These are phyloP conservation scores for Drosophila ohnishii DNA, from an alignment of 1,140 invertebrate species.

Conservation along the genomic window DNA sequence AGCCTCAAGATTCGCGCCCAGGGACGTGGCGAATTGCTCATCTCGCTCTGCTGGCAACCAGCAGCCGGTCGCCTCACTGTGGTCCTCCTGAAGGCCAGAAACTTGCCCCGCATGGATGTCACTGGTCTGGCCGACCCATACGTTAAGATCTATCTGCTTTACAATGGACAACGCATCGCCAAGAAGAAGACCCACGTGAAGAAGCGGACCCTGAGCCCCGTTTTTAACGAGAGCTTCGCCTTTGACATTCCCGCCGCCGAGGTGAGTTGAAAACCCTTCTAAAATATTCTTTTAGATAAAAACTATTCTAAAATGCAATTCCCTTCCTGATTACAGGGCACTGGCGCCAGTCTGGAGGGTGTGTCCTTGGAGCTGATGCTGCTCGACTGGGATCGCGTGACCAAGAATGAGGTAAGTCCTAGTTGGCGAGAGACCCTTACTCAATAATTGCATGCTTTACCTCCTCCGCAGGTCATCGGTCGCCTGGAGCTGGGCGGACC, in stretches of 20 bases:
- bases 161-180: conserved; percentile 97
- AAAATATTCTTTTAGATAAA: not conserved
- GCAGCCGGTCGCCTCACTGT: conserved; percentile 94
- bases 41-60: conserved; percentile 97
- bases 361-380: conserved; percentile 96
- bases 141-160: conserved; percentile 98
- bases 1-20: conserved; percentile 94
- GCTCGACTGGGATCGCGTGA: conserved; percentile 98
- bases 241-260: conserved; percentile 90
- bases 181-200: conserved; percentile 99
- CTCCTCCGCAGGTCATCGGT: conserved; percentile 91
- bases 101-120: conserved; percentile 97
- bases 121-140: conserved; percentile 96
- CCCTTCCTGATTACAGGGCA: conserved; percentile 72
- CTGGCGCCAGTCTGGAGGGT: conserved; percentile 92
- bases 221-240: conserved; percentile 98
- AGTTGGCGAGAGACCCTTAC: not conserved
- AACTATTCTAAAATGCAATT: not conserved
- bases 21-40: conserved; percentile 94
- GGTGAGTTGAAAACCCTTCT: conserved; percentile 52
- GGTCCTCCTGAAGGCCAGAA: conserved; percentile 95
- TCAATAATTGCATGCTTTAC: conserved; percentile 9
- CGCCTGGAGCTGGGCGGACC: conserved; percentile 94
- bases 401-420: conserved; percentile 94
- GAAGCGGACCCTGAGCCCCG: conserved; percentile 97